phyloP scores from a whole-genome alignment of 2,888 invertebrate genomes.

The Nomada goodeniana region DNA sequence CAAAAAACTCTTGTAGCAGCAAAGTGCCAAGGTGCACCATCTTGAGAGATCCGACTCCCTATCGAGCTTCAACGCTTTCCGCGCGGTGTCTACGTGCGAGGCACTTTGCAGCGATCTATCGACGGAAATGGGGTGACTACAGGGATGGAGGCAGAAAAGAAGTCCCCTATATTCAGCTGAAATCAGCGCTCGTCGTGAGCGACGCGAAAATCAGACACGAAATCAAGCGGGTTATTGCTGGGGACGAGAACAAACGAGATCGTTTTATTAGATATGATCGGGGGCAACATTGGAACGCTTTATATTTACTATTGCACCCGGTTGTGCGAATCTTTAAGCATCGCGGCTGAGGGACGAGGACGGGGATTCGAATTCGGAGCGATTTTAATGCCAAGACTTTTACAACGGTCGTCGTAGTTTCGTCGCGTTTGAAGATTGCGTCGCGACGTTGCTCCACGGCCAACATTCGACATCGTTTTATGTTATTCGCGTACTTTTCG shows the following conservation, averaged over 20 bases:
- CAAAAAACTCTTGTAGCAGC: constrained; percentile 61
- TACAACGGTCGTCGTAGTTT: background rate
- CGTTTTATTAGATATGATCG: background rate
- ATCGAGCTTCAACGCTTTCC: constrained; percentile 59
- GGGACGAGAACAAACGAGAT: constrained; percentile 13
- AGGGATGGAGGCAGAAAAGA: constrained; percentile 16
- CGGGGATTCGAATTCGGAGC: background rate
- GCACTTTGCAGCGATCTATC: constrained; percentile 67
- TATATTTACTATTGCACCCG: background rate
- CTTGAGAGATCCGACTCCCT: constrained; percentile 65
- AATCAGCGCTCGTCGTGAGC: constrained; percentile 30
- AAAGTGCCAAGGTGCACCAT: constrained; percentile 71
- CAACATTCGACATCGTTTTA: constrained; percentile 7
- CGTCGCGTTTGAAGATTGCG: background rate
- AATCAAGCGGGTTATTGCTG: background rate
- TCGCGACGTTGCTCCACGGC: constrained; percentile 6
- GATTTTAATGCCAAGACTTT: background rate
- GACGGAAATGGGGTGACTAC: constrained; percentile 60
- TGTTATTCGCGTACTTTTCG: background rate
- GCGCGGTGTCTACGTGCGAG: constrained; percentile 61
- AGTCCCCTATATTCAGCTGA: constrained; percentile 17
- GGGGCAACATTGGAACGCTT: background rate
- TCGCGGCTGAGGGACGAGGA: background rate
- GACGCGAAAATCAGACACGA: constrained; percentile 5
- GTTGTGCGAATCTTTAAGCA: background rate